Evolutionary conservation across 2,888 invertebrate genomes (phyloP).

Genomic region (Drosophila anomalipes): DNA sequence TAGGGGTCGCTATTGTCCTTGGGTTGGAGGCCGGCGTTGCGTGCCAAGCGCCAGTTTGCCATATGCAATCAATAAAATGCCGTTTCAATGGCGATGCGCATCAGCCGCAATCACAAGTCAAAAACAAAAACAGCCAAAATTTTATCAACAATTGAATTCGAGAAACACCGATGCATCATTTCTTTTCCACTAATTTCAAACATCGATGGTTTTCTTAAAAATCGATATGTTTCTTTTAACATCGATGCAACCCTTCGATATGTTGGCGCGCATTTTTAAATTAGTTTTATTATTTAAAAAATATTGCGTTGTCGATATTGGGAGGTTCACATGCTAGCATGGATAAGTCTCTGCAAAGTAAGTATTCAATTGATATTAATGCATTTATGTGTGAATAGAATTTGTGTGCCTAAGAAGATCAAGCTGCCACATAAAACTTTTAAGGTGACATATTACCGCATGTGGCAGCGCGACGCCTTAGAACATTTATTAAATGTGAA

Average conservation of each 20-base stretch:
- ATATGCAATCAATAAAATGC: conserved; percentile 69
- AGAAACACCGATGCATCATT: background rate
- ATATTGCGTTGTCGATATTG: background rate
- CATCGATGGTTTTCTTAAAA: background rate
- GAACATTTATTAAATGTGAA: too few relatives aligned
- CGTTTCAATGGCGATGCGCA: conserved; percentile 53
- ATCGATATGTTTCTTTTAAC: background rate
- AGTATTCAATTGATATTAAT: too few relatives aligned
- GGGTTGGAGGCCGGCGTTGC: conserved; percentile 74
- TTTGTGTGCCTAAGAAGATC: background rate
- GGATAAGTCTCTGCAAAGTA: background rate
- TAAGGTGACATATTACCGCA: too few relatives aligned
- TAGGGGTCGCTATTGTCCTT: conserved; percentile 64
- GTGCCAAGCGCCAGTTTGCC: conserved; percentile 59
- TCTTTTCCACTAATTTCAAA: background rate
- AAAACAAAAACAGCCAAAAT: conserved; percentile 10
- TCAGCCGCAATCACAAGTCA: conserved; percentile 19
- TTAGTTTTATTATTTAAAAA: background rate
- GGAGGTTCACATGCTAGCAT: background rate
- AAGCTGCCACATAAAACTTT: background rate
- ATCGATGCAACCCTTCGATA: background rate
- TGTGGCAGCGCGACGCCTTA: too few relatives aligned
- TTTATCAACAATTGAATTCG: conserved; percentile 27
- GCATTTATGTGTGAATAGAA: background rate
- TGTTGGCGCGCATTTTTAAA: background rate